Evolutionary conservation across 2,113 vertebrate species (phyloP).

Genomic region (Callionymus lyra): DNA sequence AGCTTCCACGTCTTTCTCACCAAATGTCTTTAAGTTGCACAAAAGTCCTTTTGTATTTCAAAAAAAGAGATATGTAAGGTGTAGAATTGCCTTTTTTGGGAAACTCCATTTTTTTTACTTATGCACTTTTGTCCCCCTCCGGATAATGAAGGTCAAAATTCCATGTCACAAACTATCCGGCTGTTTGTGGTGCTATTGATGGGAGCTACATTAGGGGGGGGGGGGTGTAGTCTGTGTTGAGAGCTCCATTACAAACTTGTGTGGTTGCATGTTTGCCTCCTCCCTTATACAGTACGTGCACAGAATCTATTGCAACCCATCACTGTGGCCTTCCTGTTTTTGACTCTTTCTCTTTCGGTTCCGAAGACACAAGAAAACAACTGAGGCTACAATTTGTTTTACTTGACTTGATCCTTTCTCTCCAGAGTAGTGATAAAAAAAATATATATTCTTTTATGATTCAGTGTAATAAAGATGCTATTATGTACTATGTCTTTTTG

Average conservation of each 20-base stretch:
- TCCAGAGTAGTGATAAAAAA: slow-evolving; percentile 52
- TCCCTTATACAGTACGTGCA: slow-evolving; percentile 29
- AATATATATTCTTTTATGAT: slow-evolving; percentile 68
- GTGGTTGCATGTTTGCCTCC: slow-evolving; percentile 37
- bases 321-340: slow-evolving; percentile 68
- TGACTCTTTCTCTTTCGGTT: slow-evolving; percentile 27
- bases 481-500: slow-evolving; percentile 65
- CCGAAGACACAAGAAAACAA: slow-evolving; percentile 50
- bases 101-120: slow-evolving; percentile 2
- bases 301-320: slow-evolving; percentile 56
- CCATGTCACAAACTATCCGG: not conserved
- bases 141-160: slow-evolving; percentile 6
- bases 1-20: no score
- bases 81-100: slow-evolving; percentile 3
- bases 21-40: no score
- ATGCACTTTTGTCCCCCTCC: slow-evolving; percentile 18
- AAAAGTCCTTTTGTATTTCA: no score
- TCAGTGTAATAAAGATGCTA: slow-evolving; percentile 71
- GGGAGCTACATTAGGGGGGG: slow-evolving; percentile 10
- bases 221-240: slow-evolving; percentile 30
- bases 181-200: slow-evolving; percentile 5
- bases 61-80: no score
- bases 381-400: slow-evolving; percentile 56
- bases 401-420: slow-evolving; percentile 67
- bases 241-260: not conserved